Evolutionary conservation across 2,113 vertebrate species (phyloP).

Genomic region (Saccopteryx leptura): DNA sequence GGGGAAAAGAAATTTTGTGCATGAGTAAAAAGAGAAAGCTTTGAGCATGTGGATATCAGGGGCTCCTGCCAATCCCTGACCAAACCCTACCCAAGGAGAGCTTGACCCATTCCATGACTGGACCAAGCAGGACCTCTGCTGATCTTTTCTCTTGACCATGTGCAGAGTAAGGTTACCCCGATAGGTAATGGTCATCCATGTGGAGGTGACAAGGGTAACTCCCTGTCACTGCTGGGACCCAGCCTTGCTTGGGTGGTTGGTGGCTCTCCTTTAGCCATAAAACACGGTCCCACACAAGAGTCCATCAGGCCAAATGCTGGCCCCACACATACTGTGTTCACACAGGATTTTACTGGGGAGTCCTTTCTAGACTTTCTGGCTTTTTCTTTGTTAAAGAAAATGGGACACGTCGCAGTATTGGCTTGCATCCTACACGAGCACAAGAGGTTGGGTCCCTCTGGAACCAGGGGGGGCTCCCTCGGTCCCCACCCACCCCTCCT

Average conservation of each 20-base stretch:
- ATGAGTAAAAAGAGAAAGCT: neutral
- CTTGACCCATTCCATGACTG: neutral
- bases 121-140: neutral
- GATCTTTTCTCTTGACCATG: neutral
- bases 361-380: neutral
- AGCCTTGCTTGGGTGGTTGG: neutral
- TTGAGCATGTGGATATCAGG: neutral
- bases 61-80: neutral
- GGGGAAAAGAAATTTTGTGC: neutral
- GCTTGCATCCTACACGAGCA: neutral
- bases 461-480: no score
- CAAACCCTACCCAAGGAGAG: neutral
- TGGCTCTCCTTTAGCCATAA: neutral
- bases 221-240: neutral
- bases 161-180: neutral
- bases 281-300: neutral
- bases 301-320: neutral
- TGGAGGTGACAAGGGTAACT: neutral
- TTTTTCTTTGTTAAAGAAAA: neutral
- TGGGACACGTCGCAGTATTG: neutral
- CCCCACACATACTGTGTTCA: neutral
- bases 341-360: neutral
- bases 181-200: neutral
- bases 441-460: neutral
- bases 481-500: rapidly evolving